phyloP scores from a whole-genome alignment of 2,113 vertebrate species.

The Hemichromis elongatus region DNA sequence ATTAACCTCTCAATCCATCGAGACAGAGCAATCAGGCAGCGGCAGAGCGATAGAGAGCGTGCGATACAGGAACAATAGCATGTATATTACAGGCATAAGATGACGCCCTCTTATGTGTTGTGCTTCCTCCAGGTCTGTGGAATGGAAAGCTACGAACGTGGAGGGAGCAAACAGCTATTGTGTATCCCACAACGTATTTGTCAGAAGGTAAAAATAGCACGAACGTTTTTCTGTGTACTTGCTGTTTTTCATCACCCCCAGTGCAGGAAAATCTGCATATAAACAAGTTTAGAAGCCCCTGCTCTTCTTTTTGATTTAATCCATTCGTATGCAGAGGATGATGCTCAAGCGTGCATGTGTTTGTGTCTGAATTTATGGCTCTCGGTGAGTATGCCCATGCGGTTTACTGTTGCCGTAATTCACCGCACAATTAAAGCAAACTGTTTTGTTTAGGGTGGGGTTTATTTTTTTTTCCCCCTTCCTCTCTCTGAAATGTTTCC shows the following conservation, averaged over 20 bases:
- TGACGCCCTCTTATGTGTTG: constrained; percentile 3
- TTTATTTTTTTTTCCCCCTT: not conserved
- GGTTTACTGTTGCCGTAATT: constrained; percentile 53
- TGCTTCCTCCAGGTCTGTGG: constrained; percentile 18
- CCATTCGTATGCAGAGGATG: constrained; percentile 31
- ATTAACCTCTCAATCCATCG: constrained; percentile 30
- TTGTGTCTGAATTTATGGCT: constrained; percentile 29
- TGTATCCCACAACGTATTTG: constrained; percentile 4
- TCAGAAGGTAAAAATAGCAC: constrained; percentile 45
- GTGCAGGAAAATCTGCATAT: constrained; percentile 49
- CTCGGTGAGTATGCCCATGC: not conserved
- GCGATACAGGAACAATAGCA: not conserved
- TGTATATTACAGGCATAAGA: constrained; percentile 10
- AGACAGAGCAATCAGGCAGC: constrained; percentile 15
- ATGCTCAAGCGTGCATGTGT: constrained; percentile 4
- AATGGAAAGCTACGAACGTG: not conserved
- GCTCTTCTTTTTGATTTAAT: constrained; percentile 40
- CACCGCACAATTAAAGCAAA: constrained; percentile 54
- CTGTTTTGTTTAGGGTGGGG: not conserved
- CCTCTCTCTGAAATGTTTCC: constrained; percentile 14
- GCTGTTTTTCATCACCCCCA: constrained; percentile 38
- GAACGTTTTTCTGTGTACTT: constrained; percentile 30
- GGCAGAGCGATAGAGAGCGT: not conserved
- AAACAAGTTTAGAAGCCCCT: constrained; percentile 53
- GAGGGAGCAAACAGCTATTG: constrained; percentile 23